These are phyloP conservation scores for Hyperoplus lanceolatus DNA, from an alignment of 2,797 vertebrate genomes.

Conservation along the genomic window DNA sequence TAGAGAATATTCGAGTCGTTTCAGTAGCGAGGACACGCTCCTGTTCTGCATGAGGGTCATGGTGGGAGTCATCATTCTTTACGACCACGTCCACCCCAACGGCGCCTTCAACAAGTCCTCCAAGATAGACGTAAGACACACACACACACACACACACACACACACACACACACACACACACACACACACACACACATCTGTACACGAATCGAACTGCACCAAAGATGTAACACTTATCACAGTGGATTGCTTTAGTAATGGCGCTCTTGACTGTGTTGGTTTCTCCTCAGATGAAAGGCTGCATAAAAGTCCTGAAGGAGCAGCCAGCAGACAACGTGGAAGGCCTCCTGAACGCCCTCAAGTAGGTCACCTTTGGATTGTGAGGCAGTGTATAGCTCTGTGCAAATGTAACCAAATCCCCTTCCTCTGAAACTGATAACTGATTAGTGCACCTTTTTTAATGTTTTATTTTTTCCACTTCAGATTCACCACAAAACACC, in stretches of 20 bases:
- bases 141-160: neutral
- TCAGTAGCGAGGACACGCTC: slow-evolving; percentile 96
- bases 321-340: slow-evolving; percentile 97
- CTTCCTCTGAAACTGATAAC: too few relatives aligned
- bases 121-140: slow-evolving; percentile 94
- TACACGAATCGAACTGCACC: too few relatives aligned
- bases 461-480: slow-evolving; percentile 9
- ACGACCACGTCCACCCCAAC: slow-evolving; percentile 97
- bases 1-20: slow-evolving; percentile 96
- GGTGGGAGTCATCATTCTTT: slow-evolving; percentile 99
- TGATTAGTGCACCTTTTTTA: neutral
- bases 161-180: neutral
- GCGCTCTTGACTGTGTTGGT: neutral
- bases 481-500: slow-evolving; percentile 99
- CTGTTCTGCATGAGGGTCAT: slow-evolving; percentile 99
- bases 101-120: slow-evolving; percentile 99
- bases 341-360: slow-evolving; percentile 97
- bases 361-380: slow-evolving; percentile 82
- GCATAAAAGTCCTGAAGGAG: slow-evolving; percentile 93
- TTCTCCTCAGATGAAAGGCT: slow-evolving; percentile 79
- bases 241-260: neutral
- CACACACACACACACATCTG: neutral
- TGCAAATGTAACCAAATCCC: too few relatives aligned
- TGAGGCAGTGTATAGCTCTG: neutral
- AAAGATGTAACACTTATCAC: too few relatives aligned